Base-by-base conservation (phyloP, 2,888 invertebrate species). In the Apocheima hispidaria region DNA sequence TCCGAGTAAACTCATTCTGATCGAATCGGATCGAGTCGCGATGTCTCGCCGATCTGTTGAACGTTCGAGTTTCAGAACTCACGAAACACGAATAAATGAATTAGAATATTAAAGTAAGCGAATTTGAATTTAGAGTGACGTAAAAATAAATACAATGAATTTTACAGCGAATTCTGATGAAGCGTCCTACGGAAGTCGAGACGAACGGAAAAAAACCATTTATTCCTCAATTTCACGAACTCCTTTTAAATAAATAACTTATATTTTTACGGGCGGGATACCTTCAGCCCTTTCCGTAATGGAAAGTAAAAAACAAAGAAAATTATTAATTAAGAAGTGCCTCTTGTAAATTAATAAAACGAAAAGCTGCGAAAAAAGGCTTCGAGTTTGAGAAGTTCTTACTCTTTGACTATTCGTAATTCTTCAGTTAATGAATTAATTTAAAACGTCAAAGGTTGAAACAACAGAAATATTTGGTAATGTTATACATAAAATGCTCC, bases 301-400 rank as follows among this genome's bases (percentile, higher is more conserved):
- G 59, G 58, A 65, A 62, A 69, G 65, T 61, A 62, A 68, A 70
- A 70, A 70, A 70, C 66, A 70, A 70, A 66, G 68, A 65, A 70
- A 66, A 66, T 68, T 68, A 70, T 66, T 70, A 68, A 68, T 68
- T 68, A 63, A 67, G 66, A 65, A 61, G 66, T 66, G 64, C 62
- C 62, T 55, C 60, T 68, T 66, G 64, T 66, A 66, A 64, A 70
- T 70, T 68, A 71, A 71, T 70, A 68, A 68, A 69, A 67, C 56
- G 66, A 60, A 66, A 68, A 65, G 66, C 69, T 68, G 62, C 54
- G 60, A 56, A 68, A 65, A 69, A 68, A 62, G 54, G 60, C 49
- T 70, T 62, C 41, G 48, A 63, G 48, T 60, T 66, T 50, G 41
- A 38, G 49, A 68, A 61, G 53, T 62, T 54, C 21, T 38, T 9